Percentiles rank a stretch among this genome's conserved stretches.
phyloP scores from a whole-genome alignment of 2,113 vertebrate species.

The Syngnathus floridae region DNA sequence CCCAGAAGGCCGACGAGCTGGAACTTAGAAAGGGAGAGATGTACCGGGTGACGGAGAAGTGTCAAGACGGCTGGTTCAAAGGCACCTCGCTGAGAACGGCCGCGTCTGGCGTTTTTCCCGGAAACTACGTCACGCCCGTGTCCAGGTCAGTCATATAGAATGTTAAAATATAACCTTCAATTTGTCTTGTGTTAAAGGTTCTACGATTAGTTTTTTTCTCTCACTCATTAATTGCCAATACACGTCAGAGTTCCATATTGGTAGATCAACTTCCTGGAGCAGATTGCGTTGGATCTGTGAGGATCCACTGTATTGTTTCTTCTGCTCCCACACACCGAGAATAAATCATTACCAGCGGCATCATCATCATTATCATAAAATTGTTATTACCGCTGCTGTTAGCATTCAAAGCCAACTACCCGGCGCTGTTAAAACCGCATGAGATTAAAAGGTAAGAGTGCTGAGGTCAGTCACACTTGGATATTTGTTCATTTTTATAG shows the following conservation, averaged over 20 bases:
- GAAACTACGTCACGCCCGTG: conserved; percentile 95
- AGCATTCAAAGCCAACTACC: conserved; percentile 10
- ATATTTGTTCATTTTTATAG: conserved; percentile 23
- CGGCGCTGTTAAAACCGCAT: conserved; percentile 23
- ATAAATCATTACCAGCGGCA: conserved; percentile 6
- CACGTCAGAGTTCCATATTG: too few relatives aligned
- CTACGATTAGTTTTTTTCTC: too few relatives aligned
- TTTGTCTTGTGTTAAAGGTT: background rate
- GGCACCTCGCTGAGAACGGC: conserved; percentile 87
- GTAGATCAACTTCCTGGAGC: background rate
- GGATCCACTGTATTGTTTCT: background rate
- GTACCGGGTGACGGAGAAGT: conserved; percentile 96
- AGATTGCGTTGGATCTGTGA: background rate
- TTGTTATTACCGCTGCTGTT: conserved; percentile 14
- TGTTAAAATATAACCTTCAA: background rate
- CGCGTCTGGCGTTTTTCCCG: conserved; percentile 90
- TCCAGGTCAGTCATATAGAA: conserved; percentile 78
- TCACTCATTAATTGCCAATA: too few relatives aligned
- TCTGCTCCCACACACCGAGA: conserved; percentile 3
- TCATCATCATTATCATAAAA: conserved; percentile 5
- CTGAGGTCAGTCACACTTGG: conserved; percentile 30
- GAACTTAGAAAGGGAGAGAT: conserved; percentile 96
- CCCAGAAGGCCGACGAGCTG: conserved; percentile 94
- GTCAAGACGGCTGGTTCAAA: conserved; percentile 98
- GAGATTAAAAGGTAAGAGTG: conserved; percentile 12